Evolutionary conservation across 2,888 invertebrate species (phyloP), one percentile per base, ranked within the genome.

Genomic region (Lobophora halterata): DNA sequence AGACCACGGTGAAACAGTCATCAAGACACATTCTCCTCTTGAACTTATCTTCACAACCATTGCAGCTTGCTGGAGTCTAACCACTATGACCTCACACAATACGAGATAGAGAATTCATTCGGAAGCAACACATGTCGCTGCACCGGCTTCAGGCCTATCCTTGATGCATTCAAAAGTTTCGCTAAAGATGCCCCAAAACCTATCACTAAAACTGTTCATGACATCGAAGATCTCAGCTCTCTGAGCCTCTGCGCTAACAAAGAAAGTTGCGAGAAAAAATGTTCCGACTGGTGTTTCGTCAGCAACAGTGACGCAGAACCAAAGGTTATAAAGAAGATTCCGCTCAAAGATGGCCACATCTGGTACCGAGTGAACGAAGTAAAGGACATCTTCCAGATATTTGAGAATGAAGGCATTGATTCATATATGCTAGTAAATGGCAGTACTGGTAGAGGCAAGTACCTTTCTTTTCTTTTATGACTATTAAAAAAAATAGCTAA

Each of bases 111-210:
- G 63, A 89, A 93, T 51, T 89, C 92, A 0, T 92, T 94, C 48
- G 94, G 91, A 5, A 91, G 93, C 37, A 93, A 94, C 51, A 89
- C 93, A n/a, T 95, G 95, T 49, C 89, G 94, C 20, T 95, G 94
- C 60, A 95, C 94, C 0, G 94, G 94, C 0, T 94, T 93, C 57
- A 85, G 94, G 3, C 90, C 94, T 1, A 95, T 95, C 33, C 65
- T 94, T 25, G 93, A 94, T 55, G 91, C 93, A 0, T 93, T 94
- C 71, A 94, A 94, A 61, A 90, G 91, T 5, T 91, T 93, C 45
- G 92, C 93, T 0, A 76, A 63, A 8, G 92, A 93, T 57, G 88
- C 89, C 3, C 80, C 88, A 0, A 48, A 58, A 6, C 52, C 62
- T 1, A 8, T 46, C 16, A 67, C 83, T 1, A 72, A 77, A 6